Conservation (phyloP, 1,140 invertebrate species). For the Parasteatoda tepidariorum region DNA sequence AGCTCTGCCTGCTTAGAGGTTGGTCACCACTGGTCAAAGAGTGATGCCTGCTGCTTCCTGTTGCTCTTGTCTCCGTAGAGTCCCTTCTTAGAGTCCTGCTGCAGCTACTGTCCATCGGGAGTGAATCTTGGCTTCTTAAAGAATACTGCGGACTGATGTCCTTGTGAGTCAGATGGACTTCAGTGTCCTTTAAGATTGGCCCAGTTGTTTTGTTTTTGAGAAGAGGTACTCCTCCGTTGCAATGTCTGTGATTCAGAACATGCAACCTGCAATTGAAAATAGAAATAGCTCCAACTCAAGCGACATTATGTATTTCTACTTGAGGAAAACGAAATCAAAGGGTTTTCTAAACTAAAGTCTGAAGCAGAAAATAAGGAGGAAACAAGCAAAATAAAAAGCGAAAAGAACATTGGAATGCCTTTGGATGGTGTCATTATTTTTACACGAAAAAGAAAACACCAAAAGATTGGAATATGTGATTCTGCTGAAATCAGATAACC, state of each 20-base stretch:
- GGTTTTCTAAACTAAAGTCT: no score
- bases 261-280: conserved; percentile 1
- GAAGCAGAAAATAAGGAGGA: no score
- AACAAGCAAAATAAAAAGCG: no score
- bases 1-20: conserved; percentile 27
- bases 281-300: no score
- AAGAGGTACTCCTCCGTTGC: conserved; percentile 21
- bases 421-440: no score
- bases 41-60: conserved; percentile 8
- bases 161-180: conserved; percentile 37
- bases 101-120: not conserved
- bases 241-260: conserved; percentile 19
- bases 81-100: not conserved
- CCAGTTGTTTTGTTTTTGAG: not conserved
- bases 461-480: no score
- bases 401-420: no score
- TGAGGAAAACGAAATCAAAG: no score
- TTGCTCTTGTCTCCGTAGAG: not conserved
- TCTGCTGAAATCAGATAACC: no score
- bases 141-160: conserved; percentile 56
- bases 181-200: conserved; percentile 55
- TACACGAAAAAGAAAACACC: no score
- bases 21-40: not conserved
- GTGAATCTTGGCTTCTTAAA: conserved; percentile 42
- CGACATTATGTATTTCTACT: no score